phyloP scores from a whole-genome alignment of 1,140 invertebrate genomes.

The Danaus melanippus region DNA sequence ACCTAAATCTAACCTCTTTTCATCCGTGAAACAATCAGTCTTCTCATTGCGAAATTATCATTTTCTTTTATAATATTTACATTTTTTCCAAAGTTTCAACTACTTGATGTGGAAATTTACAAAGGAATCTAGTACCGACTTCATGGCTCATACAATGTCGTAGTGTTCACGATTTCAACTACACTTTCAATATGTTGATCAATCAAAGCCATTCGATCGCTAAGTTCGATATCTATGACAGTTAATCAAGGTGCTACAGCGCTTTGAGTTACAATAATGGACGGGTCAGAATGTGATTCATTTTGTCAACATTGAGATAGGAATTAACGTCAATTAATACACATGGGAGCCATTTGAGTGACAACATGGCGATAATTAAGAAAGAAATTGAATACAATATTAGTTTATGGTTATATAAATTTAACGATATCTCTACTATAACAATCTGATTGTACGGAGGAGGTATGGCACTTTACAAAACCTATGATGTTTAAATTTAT shows the following conservation, averaged over 20 bases:
- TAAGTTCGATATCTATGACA: conserved; percentile 4
- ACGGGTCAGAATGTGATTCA: conserved; percentile 38
- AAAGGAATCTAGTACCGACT: conserved; percentile 22
- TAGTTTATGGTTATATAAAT: not conserved
- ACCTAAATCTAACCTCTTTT: conserved; percentile 57
- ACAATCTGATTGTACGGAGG: conserved; percentile 14
- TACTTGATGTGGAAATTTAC: conserved; percentile 29
- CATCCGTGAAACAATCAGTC: conserved; percentile 66
- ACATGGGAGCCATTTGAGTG: conserved; percentile 6
- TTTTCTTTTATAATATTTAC: conserved; percentile 41
- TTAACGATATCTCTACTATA: not conserved
- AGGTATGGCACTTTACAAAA: conserved; percentile 23
- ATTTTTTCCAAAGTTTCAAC: conserved; percentile 27
- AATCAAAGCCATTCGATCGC: too few relatives aligned
- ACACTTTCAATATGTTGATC: too few relatives aligned
- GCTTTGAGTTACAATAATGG: conserved; percentile 39
- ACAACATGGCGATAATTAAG: not conserved
- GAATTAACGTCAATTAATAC: conserved; percentile 3
- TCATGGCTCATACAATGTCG: too few relatives aligned
- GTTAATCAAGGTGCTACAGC: conserved; percentile 9
- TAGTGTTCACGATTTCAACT: too few relatives aligned
- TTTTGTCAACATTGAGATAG: conserved; percentile 15
- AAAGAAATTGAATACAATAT: not conserved
- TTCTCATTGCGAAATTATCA: conserved; percentile 67
- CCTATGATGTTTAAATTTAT: conserved; percentile 4